phyloP scores from a whole-genome alignment of 1,140 invertebrate genomes.

The Neodiprion pinetum region DNA sequence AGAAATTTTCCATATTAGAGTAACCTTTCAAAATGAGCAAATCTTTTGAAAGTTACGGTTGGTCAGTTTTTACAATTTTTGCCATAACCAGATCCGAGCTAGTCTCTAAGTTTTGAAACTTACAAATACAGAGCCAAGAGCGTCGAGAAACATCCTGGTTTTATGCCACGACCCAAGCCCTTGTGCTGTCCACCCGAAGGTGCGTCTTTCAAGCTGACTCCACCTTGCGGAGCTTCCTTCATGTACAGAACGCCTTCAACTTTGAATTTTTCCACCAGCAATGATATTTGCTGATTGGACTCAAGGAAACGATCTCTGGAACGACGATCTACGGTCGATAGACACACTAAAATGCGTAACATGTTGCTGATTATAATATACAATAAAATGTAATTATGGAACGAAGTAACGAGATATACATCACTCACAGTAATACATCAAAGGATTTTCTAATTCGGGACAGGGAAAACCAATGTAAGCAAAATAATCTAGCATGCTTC shows the following conservation, averaged over 20 bases:
- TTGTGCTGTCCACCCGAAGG: conserved; percentile 48
- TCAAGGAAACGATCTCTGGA: conserved; percentile 89
- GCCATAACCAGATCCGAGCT: neutral
- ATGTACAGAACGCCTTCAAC: conserved; percentile 75
- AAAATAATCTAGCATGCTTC: conserved; percentile 91
- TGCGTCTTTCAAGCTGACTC: conserved; percentile 51
- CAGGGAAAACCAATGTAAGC: conserved; percentile 91
- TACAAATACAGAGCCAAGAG: conserved; percentile 81
- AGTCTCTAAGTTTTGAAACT: conserved; percentile 45
- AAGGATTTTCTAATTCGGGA: conserved; percentile 88
- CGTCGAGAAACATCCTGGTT: conserved; percentile 74
- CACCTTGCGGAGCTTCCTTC: conserved; percentile 65
- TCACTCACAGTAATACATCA: conserved; percentile 91
- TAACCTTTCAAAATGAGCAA: conserved; percentile 19
- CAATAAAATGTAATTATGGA: conserved; percentile 9
- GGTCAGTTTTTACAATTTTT: neutral
- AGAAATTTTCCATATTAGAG: conserved; percentile 43
- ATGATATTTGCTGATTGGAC: conserved; percentile 91
- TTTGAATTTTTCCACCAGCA: conserved; percentile 90
- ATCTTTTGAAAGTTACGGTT: neutral
- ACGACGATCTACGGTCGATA: conserved; percentile 89
- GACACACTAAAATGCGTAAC: conserved; percentile 71
- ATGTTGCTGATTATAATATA: conserved; percentile 15
- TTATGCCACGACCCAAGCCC: conserved; percentile 61
- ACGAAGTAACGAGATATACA: neutral